Evolutionary conservation across 2,797 vertebrate genomes (phyloP).

Genomic region (Tapera naevia): DNA sequence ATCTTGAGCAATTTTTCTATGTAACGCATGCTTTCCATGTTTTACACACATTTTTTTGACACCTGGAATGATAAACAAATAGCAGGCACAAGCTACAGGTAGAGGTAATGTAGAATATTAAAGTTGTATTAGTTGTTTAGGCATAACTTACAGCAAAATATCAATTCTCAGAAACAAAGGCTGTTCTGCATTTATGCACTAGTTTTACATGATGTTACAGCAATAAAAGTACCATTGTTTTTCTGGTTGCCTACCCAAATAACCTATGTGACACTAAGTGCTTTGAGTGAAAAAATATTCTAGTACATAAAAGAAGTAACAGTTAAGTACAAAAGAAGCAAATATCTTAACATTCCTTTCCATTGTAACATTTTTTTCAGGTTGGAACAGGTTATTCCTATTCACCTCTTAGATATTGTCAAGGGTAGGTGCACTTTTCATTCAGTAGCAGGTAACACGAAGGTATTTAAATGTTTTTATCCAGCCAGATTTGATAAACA

Average conservation of each 20-base stretch:
- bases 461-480: conserved; percentile 9
- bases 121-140: neutral
- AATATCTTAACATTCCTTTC: conserved; percentile 2
- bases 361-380: neutral
- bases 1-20: neutral
- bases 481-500: conserved; percentile 11
- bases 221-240: neutral
- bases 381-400: conserved; percentile 7
- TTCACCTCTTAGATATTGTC: neutral
- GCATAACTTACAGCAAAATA: neutral
- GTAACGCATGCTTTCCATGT: neutral
- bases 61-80: neutral
- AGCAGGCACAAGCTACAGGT: neutral
- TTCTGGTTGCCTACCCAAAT: neutral
- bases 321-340: neutral
- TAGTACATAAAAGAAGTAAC: neutral
- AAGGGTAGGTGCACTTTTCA: conserved; percentile 11
- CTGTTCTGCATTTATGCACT: neutral
- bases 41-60: neutral
- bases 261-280: neutral
- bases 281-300: neutral
- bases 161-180: neutral
- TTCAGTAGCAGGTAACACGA: neutral
- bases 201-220: neutral
- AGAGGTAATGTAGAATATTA: neutral